These are phyloP conservation scores for Cettia cetti DNA, from an alignment of 2,113 vertebrate species.

Conservation along the genomic window DNA sequence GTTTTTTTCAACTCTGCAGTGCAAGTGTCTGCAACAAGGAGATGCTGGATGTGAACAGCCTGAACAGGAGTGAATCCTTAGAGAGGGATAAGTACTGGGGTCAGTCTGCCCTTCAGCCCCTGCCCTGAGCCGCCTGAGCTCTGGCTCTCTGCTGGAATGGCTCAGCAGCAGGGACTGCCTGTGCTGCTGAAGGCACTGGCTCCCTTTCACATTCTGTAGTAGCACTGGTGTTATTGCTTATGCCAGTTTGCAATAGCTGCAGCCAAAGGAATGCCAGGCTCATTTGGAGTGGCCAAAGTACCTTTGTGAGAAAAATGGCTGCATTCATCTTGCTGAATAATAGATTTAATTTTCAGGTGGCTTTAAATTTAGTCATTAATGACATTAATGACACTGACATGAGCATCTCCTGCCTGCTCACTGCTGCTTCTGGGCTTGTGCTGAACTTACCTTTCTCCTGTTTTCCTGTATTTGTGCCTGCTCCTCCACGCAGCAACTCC, in stretches of 20 bases:
- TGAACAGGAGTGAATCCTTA: fast-evolving
- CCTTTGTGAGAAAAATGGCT: background rate
- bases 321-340: background rate
- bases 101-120: background rate
- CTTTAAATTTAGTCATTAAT: background rate
- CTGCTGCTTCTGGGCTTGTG: background rate
- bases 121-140: background rate
- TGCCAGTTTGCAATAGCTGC: background rate
- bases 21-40: background rate
- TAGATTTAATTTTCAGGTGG: background rate
- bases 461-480: background rate
- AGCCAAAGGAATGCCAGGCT: background rate
- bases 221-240: background rate
- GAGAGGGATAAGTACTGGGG: background rate
- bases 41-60: background rate
- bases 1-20: background rate
- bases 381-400: background rate
- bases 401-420: background rate
- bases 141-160: background rate
- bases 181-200: background rate
- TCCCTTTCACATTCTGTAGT: fast-evolving
- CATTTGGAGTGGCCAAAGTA: background rate
- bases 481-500: background rate
- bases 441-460: background rate
- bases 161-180: background rate